These are phyloP conservation scores for Halcyon leucocephala DNA, from an alignment of 2,797 vertebrate species.

Conservation along the genomic window DNA sequence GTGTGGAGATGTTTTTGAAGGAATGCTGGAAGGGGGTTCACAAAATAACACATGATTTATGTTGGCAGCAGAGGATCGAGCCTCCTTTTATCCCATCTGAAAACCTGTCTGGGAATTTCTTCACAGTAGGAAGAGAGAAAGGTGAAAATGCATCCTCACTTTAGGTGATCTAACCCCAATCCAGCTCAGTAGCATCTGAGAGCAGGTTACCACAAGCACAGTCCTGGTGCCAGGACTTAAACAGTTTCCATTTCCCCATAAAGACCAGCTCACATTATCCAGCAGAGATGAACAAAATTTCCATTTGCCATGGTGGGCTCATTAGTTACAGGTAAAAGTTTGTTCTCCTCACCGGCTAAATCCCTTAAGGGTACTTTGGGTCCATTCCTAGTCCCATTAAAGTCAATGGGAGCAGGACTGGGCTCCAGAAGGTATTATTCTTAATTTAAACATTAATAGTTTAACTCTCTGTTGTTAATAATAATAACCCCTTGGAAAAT, in stretches of 20 bases:
- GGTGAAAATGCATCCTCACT: not conserved
- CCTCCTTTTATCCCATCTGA: not conserved
- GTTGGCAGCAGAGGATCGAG: not conserved
- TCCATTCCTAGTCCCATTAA: slow-evolving; percentile 48
- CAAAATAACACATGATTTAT: not conserved
- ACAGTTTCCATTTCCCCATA: slow-evolving; percentile 46
- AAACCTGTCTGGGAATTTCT: not conserved
- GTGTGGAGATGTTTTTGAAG: not conserved
- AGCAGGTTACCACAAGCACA: slow-evolving; percentile 21
- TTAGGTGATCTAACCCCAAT: not conserved
- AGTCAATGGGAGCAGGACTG: slow-evolving; percentile 3
- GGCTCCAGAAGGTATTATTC: slow-evolving; percentile 62
- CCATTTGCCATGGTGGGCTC: slow-evolving; percentile 64
- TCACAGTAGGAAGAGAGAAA: not conserved
- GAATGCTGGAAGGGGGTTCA: not conserved
- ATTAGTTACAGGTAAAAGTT: slow-evolving; percentile 60
- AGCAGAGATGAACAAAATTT: slow-evolving; percentile 27
- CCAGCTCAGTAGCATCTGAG: slow-evolving; percentile 21
- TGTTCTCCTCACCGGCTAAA: slow-evolving; percentile 4
- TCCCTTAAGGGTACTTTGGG: slow-evolving; percentile 32
- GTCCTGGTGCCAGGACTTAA: slow-evolving; percentile 6
- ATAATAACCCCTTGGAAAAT: slow-evolving; percentile 70
- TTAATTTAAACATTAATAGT: slow-evolving; percentile 67
- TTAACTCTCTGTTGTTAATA: slow-evolving; percentile 69
- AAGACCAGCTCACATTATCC: slow-evolving; percentile 25